phyloP scores from a whole-genome alignment of 2,888 invertebrate genomes.

The Cataglyphis livida region DNA sequence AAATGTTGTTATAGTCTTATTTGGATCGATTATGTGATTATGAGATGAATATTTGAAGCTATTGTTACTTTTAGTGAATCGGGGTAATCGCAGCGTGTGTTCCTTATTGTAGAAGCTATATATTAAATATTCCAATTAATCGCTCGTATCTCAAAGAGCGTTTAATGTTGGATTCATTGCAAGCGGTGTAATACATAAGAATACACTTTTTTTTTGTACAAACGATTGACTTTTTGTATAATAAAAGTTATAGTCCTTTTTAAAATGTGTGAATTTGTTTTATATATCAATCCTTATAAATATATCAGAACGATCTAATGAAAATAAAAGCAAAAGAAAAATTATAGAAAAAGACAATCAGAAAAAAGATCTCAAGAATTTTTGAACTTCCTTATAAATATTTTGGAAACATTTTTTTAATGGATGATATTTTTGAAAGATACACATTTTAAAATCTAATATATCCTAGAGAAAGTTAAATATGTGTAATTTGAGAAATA shows the following conservation, averaged over 20 bases:
- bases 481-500: slow-evolving; percentile 1
- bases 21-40: slow-evolving; percentile 27
- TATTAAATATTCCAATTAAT: slow-evolving; percentile 33
- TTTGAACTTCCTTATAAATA: neutral
- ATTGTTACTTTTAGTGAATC: slow-evolving; percentile 38
- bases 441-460: neutral
- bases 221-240: slow-evolving; percentile 77
- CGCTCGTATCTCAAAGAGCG: slow-evolving; percentile 41
- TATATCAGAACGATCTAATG: neutral
- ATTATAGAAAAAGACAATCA: neutral
- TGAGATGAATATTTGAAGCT: slow-evolving; percentile 13
- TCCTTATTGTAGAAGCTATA: slow-evolving; percentile 37
- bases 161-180: slow-evolving; percentile 57
- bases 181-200: slow-evolving; percentile 62
- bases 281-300: neutral
- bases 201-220: slow-evolving; percentile 79
- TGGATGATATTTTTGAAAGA: too few species aligned
- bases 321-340: neutral
- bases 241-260: slow-evolving; percentile 77
- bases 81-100: slow-evolving; percentile 26
- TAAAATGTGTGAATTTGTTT: slow-evolving; percentile 34
- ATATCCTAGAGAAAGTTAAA: neutral
- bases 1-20: slow-evolving; percentile 12
- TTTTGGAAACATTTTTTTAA: neutral
- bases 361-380: neutral